Evolutionary conservation across 2,797 vertebrate species (phyloP).

Genomic region (Sciurus carolinensis): DNA sequence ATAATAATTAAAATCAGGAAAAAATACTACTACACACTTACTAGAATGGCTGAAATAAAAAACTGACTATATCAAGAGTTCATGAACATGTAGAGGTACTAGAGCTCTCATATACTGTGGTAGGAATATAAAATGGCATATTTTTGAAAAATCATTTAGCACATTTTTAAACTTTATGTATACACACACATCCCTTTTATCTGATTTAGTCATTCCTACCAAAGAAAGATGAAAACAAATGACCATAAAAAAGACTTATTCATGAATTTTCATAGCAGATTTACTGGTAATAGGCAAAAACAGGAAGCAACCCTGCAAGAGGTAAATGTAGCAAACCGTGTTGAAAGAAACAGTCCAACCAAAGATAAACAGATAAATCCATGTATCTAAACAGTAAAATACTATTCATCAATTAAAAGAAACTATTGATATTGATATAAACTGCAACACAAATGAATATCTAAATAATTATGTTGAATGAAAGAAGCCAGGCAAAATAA

Average conservation of each 20-base stretch:
- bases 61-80: no score
- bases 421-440: not conserved
- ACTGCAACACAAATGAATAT: not conserved
- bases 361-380: not conserved
- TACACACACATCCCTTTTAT: not conserved
- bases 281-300: conserved; percentile 34
- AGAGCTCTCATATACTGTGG: no score
- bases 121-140: not conserved
- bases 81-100: no score
- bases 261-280: not conserved
- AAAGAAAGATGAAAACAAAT: conserved; percentile 30
- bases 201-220: no score
- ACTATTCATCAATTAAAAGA: not conserved
- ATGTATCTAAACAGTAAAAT: not conserved
- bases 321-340: not conserved
- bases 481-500: not conserved
- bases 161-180: not conserved
- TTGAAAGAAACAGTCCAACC: not conserved
- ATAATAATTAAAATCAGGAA: no score
- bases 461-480: not conserved
- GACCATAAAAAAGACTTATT: not conserved
- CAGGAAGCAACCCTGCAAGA: not conserved
- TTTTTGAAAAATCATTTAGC: not conserved
- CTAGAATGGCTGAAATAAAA: no score
- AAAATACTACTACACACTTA: no score